Evolutionary conservation across 2,888 invertebrate species (phyloP), one percentile per base, ranked within the genome.

Genomic region (Saturnia japonica): DNA sequence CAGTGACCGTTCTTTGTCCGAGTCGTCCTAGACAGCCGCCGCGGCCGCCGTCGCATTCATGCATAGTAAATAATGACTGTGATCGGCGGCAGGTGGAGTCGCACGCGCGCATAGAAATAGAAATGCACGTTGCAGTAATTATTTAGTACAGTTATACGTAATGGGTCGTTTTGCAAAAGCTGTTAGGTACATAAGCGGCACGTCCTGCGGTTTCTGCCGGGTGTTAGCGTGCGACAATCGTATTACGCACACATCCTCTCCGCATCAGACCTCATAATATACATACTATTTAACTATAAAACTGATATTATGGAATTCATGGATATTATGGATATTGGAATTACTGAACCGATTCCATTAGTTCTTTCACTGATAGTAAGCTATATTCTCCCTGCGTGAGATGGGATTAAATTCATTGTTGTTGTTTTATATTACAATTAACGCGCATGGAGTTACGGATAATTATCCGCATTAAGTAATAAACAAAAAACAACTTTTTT

Each of bases 61-160:
- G 93, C 92, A 93, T 94, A 93, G 93, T 93, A 94, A 93, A 92
- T 93, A 93, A 94, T 93, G 91, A 91, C 91, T 87, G 90, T 90
- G 92, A 92, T 91, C 93, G 89, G 81, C 82, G 91, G 92, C 93
- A 93, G 93, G 93, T 93, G 93, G 85, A 87, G 77, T 80, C 88
- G 90, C 91, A 90, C 91, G 91, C 91, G 86, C 87, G 87, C 91
- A 92, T 94, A 93, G 94, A 91, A 91, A 93, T 93, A 94, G 94
- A 93, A 92, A 93, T 91, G 87, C 94, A 93, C 93, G 93, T 94
- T 93, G 94, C 94, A 92, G 89, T 91, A 93, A 94, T 94, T 94
- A 93, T 94, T 93, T 91, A 89, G 90, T 93, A 94, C 94, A 91
- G 94, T 94, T 94, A 94, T 87, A 90, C 88, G 86, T 94, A 94